Evolutionary conservation across 2,113 vertebrate species (phyloP), one percentile per base, ranked within the genome.

Genomic region (Atractosteus spatula): DNA sequence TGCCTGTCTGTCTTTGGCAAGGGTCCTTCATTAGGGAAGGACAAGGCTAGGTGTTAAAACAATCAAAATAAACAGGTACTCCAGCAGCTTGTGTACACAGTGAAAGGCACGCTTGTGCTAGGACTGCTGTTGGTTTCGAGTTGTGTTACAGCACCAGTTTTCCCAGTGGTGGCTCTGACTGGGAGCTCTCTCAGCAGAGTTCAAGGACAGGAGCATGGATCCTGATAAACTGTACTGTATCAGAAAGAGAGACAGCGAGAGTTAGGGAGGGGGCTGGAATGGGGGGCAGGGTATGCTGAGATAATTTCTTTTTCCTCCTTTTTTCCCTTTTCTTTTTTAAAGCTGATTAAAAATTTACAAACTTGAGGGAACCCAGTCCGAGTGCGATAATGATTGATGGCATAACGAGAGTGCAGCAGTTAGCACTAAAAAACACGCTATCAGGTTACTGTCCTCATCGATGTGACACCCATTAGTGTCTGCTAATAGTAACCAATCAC

Each of bases 301-400:
- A 47, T 65, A 12, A 43, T 71, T 62, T 63, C 62, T 57, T 51
- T 43, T 17, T 45, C 45, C 70, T 62, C 51, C 16, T 16, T 68
- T 68, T 55, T 3, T 68, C 17, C 11, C 10, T 67, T 51, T 71
- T 16, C 70, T 77, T 81, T 81, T 81, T 79, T 81, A 78, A 84
- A 88, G 79, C 79, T 88, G 82, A 90, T 93, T 89, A 94, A 94
- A 93, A 90, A 93, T 93, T 90, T 82, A 93, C 75, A 76, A 70
- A 79, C 78, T 76, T 70, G 72, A 89, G 87, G 84, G 85, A 84
- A 87, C 90, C 77, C 77, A 81, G 85, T 76, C 81, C 82, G 86
- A 91, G 84, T 83, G 85, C 88, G 85, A 88, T 89, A 91, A 91
- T 92, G 91, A 91, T 87, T 89, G 86, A 87, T 89, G 84, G 76